A percentile compares a stretch with the other conserved stretches of the same genome.
Evolutionary conservation across 2,113 vertebrate genomes (phyloP).

Genomic region (Columbina picui): DNA sequence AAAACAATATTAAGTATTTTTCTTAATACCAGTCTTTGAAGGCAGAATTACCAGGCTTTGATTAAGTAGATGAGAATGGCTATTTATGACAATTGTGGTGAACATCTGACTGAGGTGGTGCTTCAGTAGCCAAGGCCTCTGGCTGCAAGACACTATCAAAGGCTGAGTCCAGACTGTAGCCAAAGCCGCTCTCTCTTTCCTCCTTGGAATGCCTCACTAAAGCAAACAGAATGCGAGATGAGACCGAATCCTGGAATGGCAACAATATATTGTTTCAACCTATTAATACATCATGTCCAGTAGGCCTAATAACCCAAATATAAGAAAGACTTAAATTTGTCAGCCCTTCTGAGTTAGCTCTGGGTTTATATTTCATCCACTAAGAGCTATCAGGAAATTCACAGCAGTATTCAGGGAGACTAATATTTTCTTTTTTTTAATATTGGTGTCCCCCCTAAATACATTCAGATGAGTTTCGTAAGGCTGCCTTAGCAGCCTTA

Average conservation of each 20-base stretch:
- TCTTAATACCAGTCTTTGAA: neutral
- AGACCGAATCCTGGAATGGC: neutral
- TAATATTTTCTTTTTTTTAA: neutral
- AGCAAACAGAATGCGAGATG: neutral
- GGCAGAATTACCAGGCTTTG: neutral
- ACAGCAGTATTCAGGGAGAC: neutral
- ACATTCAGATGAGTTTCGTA: neutral
- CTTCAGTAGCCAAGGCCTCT: neutral
- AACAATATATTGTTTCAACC: neutral
- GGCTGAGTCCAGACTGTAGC: neutral
- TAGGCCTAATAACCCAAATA: neutral
- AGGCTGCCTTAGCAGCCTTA: neutral
- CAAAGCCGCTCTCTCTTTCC: neutral
- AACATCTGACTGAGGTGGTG: neutral
- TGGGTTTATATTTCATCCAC: neutral
- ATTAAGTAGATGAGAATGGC: neutral
- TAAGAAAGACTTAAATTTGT: neutral
- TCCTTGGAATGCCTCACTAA: neutral
- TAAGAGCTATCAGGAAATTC: neutral
- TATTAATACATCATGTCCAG: neutral
- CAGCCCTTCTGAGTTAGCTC: neutral
- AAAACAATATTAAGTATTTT: neutral
- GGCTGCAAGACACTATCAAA: neutral
- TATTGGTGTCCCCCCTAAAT: neutral
- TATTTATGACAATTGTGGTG: neutral